phyloP scores from a whole-genome alignment of 2,888 invertebrate species.

The Melikaiella ostensackeni region DNA sequence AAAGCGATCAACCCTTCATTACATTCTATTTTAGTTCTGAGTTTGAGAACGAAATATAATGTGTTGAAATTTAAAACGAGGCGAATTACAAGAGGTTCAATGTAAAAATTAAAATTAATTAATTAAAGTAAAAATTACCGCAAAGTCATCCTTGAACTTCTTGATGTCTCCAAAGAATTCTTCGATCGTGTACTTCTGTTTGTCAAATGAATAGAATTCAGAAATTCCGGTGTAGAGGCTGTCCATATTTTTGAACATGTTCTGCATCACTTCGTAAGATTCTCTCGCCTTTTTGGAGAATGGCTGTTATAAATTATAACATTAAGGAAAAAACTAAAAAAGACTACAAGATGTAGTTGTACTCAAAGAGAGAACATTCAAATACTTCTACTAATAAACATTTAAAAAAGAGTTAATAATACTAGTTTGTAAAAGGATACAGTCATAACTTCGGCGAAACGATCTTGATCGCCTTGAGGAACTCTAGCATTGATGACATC shows the following conservation, averaged over 20 bases:
- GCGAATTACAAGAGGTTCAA: not conserved
- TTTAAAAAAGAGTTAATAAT: not conserved
- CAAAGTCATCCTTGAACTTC: slow-evolving; percentile 94
- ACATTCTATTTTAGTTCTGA: no score
- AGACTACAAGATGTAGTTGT: slow-evolving; percentile 15
- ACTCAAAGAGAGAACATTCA: not conserved
- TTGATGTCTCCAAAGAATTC: slow-evolving; percentile 98
- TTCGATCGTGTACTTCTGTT: slow-evolving; percentile 94
- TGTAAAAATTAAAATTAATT: slow-evolving; percentile 51
- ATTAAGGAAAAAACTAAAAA: slow-evolving; percentile 57
- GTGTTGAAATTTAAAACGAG: not conserved
- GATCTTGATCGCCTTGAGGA: slow-evolving; percentile 89
- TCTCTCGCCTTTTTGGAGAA: slow-evolving; percentile 90
- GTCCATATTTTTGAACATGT: slow-evolving; percentile 97
- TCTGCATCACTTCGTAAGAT: slow-evolving; percentile 92
- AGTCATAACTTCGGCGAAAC: slow-evolving; percentile 92
- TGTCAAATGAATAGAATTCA: slow-evolving; percentile 95
- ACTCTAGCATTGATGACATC: slow-evolving; percentile 91
- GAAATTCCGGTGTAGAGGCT: slow-evolving; percentile 89
- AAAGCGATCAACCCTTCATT: no score
- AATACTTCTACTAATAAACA: not conserved
- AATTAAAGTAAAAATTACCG: slow-evolving; percentile 78
- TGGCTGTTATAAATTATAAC: slow-evolving; percentile 73
- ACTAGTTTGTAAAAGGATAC: slow-evolving; percentile 77
- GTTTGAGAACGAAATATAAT: no score